Conservation (phyloP, 2,113 vertebrate species). For the Rhea americana region DNA sequence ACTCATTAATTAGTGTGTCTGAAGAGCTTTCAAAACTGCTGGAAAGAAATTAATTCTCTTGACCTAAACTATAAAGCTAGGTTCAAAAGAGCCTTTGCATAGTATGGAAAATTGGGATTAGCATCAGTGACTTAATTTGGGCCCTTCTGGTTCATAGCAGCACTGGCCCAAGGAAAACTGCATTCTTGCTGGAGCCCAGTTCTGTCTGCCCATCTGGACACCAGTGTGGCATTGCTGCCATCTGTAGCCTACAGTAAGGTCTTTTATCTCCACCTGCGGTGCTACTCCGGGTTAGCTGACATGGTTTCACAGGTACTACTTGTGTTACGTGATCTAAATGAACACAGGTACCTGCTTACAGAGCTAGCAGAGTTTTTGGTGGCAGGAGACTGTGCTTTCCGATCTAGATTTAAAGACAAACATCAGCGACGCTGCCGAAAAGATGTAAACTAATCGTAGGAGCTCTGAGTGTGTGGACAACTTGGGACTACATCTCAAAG, state of each 20-base stretch:
- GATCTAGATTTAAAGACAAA: neutral
- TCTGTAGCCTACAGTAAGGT: neutral
- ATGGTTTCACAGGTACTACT: neutral
- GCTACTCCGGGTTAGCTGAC: neutral
- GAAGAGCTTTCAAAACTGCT: neutral
- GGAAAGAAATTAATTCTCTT: neutral
- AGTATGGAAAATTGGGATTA: neutral
- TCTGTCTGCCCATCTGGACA: neutral
- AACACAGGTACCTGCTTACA: neutral
- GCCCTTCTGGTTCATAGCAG: neutral
- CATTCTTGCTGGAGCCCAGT: neutral
- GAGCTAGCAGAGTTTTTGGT: neutral
- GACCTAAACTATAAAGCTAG: neutral
- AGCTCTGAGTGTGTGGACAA: neutral
- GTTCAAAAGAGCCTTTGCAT: neutral
- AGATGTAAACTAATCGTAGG: neutral
- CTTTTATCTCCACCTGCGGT: neutral
- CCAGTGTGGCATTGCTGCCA: neutral
- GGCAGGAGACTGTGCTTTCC: neutral
- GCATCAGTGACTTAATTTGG: neutral
- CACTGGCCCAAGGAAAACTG: neutral
- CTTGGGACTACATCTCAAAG: neutral
- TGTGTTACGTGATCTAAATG: neutral
- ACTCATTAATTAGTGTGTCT: neutral
- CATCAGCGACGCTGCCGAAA: neutral